phyloP scores from a whole-genome alignment of 1,140 invertebrate genomes.

The Drosophila elegans region DNA sequence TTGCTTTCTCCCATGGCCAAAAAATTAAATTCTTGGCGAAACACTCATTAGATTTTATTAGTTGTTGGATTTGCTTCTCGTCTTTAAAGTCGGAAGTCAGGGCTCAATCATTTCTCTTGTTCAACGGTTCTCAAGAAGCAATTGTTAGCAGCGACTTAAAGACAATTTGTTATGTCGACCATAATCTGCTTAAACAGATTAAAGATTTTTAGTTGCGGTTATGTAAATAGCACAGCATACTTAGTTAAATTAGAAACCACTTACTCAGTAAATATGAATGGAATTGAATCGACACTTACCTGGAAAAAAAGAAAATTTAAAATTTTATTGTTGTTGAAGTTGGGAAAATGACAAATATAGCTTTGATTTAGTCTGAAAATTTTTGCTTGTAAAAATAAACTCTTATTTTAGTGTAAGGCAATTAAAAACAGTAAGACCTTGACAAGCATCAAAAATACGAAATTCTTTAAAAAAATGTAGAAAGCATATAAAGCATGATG shows the following conservation, averaged over 20 bases:
- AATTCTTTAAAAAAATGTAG: no score
- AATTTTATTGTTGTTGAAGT: not conserved
- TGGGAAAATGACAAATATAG: not conserved
- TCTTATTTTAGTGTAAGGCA: no score
- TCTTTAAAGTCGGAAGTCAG: slow-evolving; percentile 32
- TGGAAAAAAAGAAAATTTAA: slow-evolving; percentile 15
- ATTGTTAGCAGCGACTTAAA: no score
- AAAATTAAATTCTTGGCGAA: slow-evolving; percentile 51
- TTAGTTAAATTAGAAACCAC: not conserved
- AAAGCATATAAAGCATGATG: no score
- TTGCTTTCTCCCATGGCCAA: slow-evolving; percentile 20
- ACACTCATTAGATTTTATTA: slow-evolving; percentile 51
- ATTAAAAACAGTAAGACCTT: no score
- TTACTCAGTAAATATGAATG: slow-evolving; percentile 4
- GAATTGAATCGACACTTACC: slow-evolving; percentile 11
- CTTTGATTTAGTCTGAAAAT: not conserved
- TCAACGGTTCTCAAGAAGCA: not conserved
- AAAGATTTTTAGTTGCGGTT: no score
- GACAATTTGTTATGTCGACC: no score
- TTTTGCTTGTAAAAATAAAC: no score
- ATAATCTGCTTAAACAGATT: no score
- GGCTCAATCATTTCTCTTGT: not conserved
- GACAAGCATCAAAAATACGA: no score
- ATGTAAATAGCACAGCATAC: no score
- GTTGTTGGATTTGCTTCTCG: slow-evolving; percentile 41